These are phyloP conservation scores for Bellardia pandia DNA, from an alignment of 2,888 invertebrate genomes.

Conservation along the genomic window DNA sequence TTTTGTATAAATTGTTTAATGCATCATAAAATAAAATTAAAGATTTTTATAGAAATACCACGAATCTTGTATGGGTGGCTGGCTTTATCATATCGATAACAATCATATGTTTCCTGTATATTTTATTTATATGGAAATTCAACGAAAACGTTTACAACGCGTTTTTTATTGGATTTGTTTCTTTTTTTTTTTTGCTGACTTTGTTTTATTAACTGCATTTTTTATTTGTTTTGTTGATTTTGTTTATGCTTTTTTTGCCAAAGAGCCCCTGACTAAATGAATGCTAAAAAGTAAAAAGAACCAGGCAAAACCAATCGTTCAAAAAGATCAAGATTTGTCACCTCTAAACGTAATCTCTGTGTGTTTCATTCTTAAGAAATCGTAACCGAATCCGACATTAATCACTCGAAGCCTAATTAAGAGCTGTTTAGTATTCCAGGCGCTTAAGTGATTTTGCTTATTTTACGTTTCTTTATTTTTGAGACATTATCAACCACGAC, in stretches of 20 bases:
- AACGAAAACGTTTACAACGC: conserved; percentile 67
- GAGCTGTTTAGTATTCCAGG: conserved; percentile 78
- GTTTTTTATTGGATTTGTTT: conserved; percentile 6
- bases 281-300: background rate
- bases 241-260: background rate
- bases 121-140: conserved; percentile 69
- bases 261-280: background rate
- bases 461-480: conserved; percentile 45
- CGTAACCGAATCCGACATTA: conserved; percentile 77
- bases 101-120: conserved; percentile 70
- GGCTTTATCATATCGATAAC: conserved; percentile 66
- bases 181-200: conserved; percentile 26
- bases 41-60: conserved; percentile 58
- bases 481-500: conserved; percentile 10
- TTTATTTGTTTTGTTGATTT: conserved; percentile 10
- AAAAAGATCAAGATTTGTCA: conserved; percentile 73
- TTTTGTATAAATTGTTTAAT: conserved; percentile 41
- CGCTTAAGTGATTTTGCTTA: conserved; percentile 65
- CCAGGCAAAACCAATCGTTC: conserved; percentile 65
- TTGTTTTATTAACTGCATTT: conserved; percentile 37
- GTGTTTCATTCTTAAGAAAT: conserved; percentile 75
- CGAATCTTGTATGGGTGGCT: conserved; percentile 67
- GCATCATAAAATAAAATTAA: conserved; percentile 61
- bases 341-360: conserved; percentile 72
- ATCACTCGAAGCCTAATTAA: conserved; percentile 77